phyloP scores from a whole-genome alignment of 2,888 invertebrate species.

The Oeneis ivallda region DNA sequence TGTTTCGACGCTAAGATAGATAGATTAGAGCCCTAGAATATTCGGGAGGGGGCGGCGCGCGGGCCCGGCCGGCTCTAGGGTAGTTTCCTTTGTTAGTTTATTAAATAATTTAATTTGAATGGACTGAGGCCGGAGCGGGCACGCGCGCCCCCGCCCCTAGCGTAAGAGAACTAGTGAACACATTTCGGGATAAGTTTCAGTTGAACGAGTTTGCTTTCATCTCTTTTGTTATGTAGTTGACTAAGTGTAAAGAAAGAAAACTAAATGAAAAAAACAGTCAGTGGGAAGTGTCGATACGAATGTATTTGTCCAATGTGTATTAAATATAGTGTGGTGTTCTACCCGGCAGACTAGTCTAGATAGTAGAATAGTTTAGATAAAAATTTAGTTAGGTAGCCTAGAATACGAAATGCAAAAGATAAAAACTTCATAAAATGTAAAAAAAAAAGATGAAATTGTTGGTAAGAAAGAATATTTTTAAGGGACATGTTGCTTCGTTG shows the following conservation, averaged over 20 bases:
- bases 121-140: conserved; percentile 70
- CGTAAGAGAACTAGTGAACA: conserved; percentile 67
- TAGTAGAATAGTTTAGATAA: conserved; percentile 82
- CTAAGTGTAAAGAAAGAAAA: conserved; percentile 79
- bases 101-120: conserved; percentile 80
- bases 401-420: conserved; percentile 83
- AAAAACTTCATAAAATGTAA: conserved; percentile 81
- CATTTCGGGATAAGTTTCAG: conserved; percentile 75
- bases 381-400: conserved; percentile 81
- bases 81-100: conserved; percentile 81
- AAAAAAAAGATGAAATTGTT: conserved; percentile 83
- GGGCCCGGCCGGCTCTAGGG: conserved; percentile 66
- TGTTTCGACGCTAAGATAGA: conserved; percentile 79
- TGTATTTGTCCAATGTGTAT: conserved; percentile 81
- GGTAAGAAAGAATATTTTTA: conserved; percentile 85
- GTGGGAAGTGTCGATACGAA: conserved; percentile 74
- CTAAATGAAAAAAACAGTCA: conserved; percentile 65
- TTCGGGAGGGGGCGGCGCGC: conserved; percentile 54
- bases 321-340: conserved; percentile 80
- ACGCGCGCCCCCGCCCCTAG: conserved; percentile 52
- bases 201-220: conserved; percentile 79
- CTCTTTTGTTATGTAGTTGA: conserved; percentile 81
- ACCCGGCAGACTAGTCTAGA: conserved; percentile 82
- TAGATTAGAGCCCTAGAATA: conserved; percentile 75
- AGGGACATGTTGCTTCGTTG: conserved; percentile 82